phyloP scores from a whole-genome alignment of 2,113 vertebrate species.

The Pampusana beccarii region DNA sequence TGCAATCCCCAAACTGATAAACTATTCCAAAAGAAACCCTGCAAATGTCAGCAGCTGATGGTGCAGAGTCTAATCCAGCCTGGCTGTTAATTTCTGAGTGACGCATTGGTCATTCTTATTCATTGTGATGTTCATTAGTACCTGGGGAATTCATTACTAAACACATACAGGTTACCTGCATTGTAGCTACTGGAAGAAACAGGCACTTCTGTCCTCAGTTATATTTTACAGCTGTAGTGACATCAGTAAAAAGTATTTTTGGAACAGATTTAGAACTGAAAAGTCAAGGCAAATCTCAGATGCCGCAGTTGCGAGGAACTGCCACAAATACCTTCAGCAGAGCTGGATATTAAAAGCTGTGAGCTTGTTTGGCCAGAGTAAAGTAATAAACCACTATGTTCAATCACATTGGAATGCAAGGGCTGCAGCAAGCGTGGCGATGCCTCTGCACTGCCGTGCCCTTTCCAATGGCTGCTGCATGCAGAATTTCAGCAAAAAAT shows the following conservation, averaged over 20 bases:
- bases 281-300: slow-evolving; percentile 22
- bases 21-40: background rate
- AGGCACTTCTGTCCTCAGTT: slow-evolving; percentile 40
- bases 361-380: slow-evolving; percentile 51
- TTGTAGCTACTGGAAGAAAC: slow-evolving; percentile 26
- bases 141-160: slow-evolving; percentile 54
- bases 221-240: slow-evolving; percentile 7
- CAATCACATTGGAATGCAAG: slow-evolving; percentile 60
- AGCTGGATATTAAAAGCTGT: slow-evolving; percentile 40
- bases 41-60: background rate
- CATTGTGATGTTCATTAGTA: slow-evolving; percentile 54
- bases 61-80: background rate
- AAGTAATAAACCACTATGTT: slow-evolving; percentile 45
- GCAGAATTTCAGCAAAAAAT: background rate
- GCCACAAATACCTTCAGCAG: slow-evolving; percentile 51
- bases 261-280: background rate
- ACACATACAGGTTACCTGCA: slow-evolving; percentile 19
- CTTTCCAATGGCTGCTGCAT: background rate
- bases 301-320: background rate
- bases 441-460: background rate
- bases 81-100: background rate
- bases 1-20: background rate
- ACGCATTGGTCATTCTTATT: slow-evolving; percentile 22
- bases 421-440: background rate
- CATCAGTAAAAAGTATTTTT: slow-evolving; percentile 8